Evolutionary conservation across 2,888 invertebrate genomes (phyloP).

Genomic region (Brenthis hecate): DNA sequence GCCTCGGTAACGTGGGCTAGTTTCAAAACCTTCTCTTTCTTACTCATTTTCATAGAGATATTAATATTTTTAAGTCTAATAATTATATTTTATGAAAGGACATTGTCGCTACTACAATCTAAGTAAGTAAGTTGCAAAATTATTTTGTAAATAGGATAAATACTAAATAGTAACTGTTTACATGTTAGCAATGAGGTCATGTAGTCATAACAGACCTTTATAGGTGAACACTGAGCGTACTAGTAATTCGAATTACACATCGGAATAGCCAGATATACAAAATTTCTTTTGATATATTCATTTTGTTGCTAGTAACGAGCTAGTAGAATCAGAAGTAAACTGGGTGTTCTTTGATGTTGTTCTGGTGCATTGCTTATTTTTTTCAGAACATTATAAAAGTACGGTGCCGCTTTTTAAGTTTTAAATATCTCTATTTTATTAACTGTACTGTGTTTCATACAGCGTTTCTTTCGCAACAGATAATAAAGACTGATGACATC

Average conservation of each 20-base stretch:
- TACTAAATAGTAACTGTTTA: background rate
- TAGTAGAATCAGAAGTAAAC: conserved; percentile 20
- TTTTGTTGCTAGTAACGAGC: conserved; percentile 4
- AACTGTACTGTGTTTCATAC: background rate
- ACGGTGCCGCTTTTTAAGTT: background rate
- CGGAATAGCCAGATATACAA: conserved; percentile 32
- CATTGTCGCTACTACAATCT: too few species aligned
- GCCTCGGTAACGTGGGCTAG: conserved; percentile 40
- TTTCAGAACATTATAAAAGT: background rate
- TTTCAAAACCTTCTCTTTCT: conserved; percentile 44
- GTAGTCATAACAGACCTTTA: conserved; percentile 40
- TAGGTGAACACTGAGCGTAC: conserved; percentile 33
- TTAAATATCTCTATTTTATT: background rate
- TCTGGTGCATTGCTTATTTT: background rate
- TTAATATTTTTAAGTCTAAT: too few species aligned
- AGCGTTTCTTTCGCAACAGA: too few species aligned
- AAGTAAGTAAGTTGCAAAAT: too few species aligned
- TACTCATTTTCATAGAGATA: conserved; percentile 18
- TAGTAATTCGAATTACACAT: conserved; percentile 28
- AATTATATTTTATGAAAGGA: too few species aligned
- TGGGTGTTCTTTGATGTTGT: conserved; percentile 29
- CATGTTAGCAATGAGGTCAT: conserved; percentile 27
- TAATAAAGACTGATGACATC: too few species aligned
- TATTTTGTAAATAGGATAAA: background rate
- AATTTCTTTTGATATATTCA: conserved; percentile 37